Evolutionary conservation across 1,140 invertebrate genomes (phyloP).

Genomic region (Pseudomyrmex cubaensis): DNA sequence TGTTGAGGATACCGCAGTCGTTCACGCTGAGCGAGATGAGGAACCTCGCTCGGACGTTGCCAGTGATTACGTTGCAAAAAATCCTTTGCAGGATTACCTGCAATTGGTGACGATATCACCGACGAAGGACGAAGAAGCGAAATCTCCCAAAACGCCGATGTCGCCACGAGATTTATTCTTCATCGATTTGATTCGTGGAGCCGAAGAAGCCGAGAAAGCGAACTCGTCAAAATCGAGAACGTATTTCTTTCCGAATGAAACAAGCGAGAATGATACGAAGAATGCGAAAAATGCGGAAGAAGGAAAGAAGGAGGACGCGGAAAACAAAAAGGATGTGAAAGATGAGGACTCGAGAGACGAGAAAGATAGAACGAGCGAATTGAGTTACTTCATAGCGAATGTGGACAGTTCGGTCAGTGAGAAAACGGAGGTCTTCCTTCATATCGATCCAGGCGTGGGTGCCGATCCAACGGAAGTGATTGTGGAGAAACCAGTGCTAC

Average conservation of each 20-base stretch:
- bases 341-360: constrained; percentile 5
- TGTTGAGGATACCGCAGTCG: constrained; percentile 46
- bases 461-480: constrained; percentile 26
- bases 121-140: constrained; percentile 23
- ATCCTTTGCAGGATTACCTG: constrained; percentile 70
- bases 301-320: neutral
- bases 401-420: constrained; percentile 48
- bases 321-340: neutral
- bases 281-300: neutral
- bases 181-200: constrained; percentile 79
- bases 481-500: constrained; percentile 13
- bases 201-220: constrained; percentile 64
- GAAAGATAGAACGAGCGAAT: constrained; percentile 21
- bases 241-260: constrained; percentile 50
- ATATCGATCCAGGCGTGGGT: constrained; percentile 46
- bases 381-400: constrained; percentile 71
- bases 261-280: neutral
- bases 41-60: neutral
- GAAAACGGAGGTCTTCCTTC: constrained; percentile 70
- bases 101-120: constrained; percentile 70
- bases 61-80: constrained; percentile 29
- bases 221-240: neutral
- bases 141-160: constrained; percentile 67
- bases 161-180: constrained; percentile 83
- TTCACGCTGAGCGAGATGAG: constrained; percentile 26